A percentile compares a stretch with the other conserved stretches of the same genome.
Conservation (phyloP, 1,140 invertebrate genomes). For the Apis cerana region DNA sequence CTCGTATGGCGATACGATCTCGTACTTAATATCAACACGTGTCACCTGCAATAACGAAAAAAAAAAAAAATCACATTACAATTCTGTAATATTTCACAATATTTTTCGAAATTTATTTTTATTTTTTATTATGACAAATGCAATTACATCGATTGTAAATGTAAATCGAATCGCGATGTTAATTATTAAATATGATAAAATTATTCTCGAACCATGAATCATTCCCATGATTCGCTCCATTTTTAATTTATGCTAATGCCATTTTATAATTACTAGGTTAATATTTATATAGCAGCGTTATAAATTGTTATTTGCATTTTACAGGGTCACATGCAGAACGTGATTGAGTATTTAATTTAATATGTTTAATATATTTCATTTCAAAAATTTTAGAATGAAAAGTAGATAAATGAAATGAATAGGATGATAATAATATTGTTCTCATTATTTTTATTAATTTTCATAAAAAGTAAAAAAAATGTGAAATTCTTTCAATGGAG, state of each 20-base stretch:
- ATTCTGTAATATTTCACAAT: no score
- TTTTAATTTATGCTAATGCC: constrained; percentile 14
- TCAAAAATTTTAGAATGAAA: not conserved
- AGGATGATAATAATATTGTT: no score
- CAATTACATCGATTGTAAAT: not conserved
- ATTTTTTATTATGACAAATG: not conserved
- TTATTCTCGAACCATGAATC: not conserved
- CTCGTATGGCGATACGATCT: no score
- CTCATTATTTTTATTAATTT: no score
- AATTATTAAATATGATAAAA: not conserved
- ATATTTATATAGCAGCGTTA: not conserved
- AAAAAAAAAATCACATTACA: no score
- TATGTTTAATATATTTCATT: not conserved
- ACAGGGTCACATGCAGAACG: no score
- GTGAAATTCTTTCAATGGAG: no score
- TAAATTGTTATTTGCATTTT: constrained; percentile 16
- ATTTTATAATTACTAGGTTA: not conserved
- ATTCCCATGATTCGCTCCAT: not conserved
- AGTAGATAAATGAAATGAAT: not conserved
- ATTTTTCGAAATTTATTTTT: not conserved
- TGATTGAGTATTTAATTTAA: constrained; percentile 1
- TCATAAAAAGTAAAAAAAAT: no score
- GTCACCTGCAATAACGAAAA: no score
- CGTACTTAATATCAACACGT: no score
- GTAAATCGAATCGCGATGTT: not conserved